phyloP scores from a whole-genome alignment of 2,888 invertebrate genomes.

The Hypsopygia costalis region DNA sequence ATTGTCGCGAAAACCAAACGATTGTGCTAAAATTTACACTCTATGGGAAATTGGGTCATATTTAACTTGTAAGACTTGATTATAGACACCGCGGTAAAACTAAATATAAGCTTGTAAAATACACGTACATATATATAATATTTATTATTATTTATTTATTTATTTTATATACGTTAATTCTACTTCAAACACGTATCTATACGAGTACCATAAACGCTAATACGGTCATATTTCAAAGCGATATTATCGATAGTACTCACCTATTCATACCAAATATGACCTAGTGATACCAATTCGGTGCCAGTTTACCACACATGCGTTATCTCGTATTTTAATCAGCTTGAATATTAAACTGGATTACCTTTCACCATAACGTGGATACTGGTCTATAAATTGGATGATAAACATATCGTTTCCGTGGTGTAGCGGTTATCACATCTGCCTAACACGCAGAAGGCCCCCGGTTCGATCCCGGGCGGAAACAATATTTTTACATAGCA shows the following conservation, averaged over 20 bases:
- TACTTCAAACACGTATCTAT: no score
- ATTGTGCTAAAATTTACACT: no score
- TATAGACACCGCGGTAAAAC: no score
- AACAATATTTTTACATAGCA: conserved; percentile 71
- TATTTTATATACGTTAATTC: no score
- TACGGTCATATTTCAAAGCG: neutral
- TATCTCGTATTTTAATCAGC: conserved; percentile 1
- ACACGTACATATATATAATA: no score
- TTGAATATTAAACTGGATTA: conserved; percentile 4
- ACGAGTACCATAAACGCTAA: neutral
- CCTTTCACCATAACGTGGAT: conserved; percentile 6
- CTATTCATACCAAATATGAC: neutral
- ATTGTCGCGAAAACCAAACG: no score
- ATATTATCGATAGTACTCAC: no score
- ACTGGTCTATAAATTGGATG: neutral
- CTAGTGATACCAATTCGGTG: no score
- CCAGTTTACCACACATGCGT: neutral
- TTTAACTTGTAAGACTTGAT: no score
- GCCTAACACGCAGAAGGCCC: conserved; percentile 95
- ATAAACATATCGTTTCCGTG: conserved; percentile 38
- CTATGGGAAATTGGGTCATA: no score
- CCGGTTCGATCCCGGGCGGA: conserved; percentile 94
- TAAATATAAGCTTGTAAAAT: no score
- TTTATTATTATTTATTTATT: no score
- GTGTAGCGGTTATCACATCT: conserved; percentile 95